Evolutionary conservation across 2,797 vertebrate species (phyloP), one percentile per base, ranked within the genome.

Genomic region (Cottoperca gobio): DNA sequence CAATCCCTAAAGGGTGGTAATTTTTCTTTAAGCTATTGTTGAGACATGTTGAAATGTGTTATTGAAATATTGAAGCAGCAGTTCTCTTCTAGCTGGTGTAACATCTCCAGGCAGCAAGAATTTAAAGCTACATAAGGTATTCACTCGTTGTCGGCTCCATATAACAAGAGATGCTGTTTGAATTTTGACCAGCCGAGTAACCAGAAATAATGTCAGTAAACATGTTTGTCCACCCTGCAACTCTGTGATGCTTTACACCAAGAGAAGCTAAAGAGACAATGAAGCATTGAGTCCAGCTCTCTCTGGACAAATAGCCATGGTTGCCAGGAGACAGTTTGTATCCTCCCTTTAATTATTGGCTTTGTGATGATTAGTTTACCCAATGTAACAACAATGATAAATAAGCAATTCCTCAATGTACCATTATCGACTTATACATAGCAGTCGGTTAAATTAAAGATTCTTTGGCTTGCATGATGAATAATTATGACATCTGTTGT

Each of bases 21-120:
- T 81, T 75, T 70, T 79, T 78, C 33, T 63, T 48, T 6, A 75
- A 53, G 68, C 54, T 39, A 74, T 70, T 52, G 49, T 53, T 70
- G 33, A 57, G 68, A 74, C 70, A 60, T 17, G 52, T 59, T 54
- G 62, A 50, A 46, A 35, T 8, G 12, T 46, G 23, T 57, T 76
- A 76, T 58, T 76, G 69, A 53, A 78, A 85, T 57, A 69, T 16
- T 60, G 55, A 17, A 31, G 72, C 45, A 57, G 26, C 49, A 68
- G 64, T 75, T 77, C 33, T 28, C 23, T 26, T 63, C 37, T n/a
- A n/a, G n/a, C n/a, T n/a, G n/a, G n/a, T n/a, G n/a, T n/a, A n/a
- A n/a, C n/a, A n/a, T n/a, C n/a, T n/a, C n/a, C n/a, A n/a, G n/a
- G n/a, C n/a, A n/a, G n/a, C n/a, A n/a, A 53, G 8, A 66, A 69